Base-by-base conservation (phyloP, 1,140 invertebrate species). In the Triops cancriformis region DNA sequence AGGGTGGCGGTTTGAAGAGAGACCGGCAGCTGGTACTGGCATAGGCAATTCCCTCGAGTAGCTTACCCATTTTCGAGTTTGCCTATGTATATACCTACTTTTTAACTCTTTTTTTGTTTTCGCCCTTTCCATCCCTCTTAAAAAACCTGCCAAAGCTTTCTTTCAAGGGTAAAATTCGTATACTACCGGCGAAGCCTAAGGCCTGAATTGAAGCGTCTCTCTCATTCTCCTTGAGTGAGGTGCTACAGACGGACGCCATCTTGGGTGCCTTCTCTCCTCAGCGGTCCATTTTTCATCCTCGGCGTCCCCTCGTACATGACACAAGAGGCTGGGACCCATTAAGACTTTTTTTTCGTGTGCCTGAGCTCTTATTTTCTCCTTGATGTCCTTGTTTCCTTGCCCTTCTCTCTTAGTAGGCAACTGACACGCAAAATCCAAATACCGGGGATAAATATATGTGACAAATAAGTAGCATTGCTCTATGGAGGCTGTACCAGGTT, bases 31-130 rank as follows among this genome's bases (percentile, higher is more conserved):
- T 64, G 51, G 51, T 64, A 18, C 51, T 64, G 51, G 51, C 51
- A 64, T 64, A 64, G 51, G 51, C 51, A 64, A 64, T 64, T 64
- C 51, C 51, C 51, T 64, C 51, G 51, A 64, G 51, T 64, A 64
- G 51, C 51, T 64, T 23, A 64, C 51, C 51, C 51, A 64, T 64
- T 64, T 64, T 64, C 23, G 51, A 18, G 18, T 64, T 64, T 64
- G 51, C 51, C 51, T 64, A 64, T 64, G 51, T 64, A 64, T 64
- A 64, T 64, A 64, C 51, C 31, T 37, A 37, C 31, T 37, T 37
- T 37, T 37, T 37, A 37, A 37, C 31, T 37, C 31, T 7, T 7
- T 37, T 37, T 37, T 37, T 37, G 2, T 37, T 2, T 37, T 37
- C 23, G 0, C 23, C 51, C 6, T 64, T 64, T 64, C 18, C n/a